phyloP scores from a whole-genome alignment of 2,888 invertebrate genomes.

The Parasteatoda lunata region DNA sequence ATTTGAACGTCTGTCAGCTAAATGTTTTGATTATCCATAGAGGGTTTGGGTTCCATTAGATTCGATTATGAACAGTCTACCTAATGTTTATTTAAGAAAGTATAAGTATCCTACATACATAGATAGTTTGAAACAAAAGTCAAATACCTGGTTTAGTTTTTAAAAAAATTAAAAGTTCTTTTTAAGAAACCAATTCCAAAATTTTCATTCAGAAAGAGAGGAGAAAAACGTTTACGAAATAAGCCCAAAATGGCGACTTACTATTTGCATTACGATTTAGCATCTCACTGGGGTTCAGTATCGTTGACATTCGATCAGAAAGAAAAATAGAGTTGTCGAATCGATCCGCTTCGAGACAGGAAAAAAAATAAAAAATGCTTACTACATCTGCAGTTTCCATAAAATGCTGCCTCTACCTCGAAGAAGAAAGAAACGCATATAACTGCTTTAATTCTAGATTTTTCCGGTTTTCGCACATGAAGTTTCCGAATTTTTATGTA shows the following conservation, averaged over 20 bases:
- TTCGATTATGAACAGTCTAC: too few relatives aligned
- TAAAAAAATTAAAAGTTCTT: too few relatives aligned
- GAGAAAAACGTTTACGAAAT: background rate
- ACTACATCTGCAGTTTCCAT: slow-evolving; percentile 52
- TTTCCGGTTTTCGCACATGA: background rate
- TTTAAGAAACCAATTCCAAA: too few relatives aligned
- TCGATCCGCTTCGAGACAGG: slow-evolving; percentile 35
- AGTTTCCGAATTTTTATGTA: slow-evolving; percentile 21
- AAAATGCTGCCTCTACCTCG: slow-evolving; percentile 43
- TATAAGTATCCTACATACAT: too few relatives aligned
- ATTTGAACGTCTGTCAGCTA: too few relatives aligned
- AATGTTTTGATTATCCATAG: too few relatives aligned
- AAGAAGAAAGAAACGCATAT: background rate
- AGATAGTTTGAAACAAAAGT: too few relatives aligned
- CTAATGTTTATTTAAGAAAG: too few relatives aligned
- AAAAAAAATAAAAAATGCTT: slow-evolving; percentile 28
- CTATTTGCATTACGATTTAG: slow-evolving; percentile 22
- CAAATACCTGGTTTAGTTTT: too few relatives aligned
- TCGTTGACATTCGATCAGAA: slow-evolving; percentile 68
- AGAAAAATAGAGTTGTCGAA: slow-evolving; percentile 62
- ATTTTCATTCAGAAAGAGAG: background rate
- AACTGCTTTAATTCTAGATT: background rate
- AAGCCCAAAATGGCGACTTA: slow-evolving; percentile 48
- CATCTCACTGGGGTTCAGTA: slow-evolving; percentile 51
- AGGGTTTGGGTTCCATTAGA: too few relatives aligned